Evolutionary conservation across 2,113 vertebrate species (phyloP).

Genomic region (Pagrus major): DNA sequence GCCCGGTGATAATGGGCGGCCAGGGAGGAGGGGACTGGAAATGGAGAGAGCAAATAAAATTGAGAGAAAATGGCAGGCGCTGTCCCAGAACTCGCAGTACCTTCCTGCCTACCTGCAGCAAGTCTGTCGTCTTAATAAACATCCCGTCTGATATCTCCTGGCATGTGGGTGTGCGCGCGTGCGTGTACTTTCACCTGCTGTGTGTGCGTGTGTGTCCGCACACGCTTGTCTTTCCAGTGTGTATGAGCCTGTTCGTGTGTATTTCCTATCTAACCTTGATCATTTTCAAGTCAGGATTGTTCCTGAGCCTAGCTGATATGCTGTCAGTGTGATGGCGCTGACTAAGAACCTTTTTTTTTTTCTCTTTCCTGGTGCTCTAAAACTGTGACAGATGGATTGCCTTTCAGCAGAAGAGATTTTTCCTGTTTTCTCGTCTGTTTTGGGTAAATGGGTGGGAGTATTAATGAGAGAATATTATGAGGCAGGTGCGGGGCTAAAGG

Average conservation of each 20-base stretch:
- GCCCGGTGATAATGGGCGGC: conserved; percentile 82
- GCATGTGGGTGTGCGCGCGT: conserved; percentile 8
- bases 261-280: conserved; percentile 72
- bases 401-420: conserved; percentile 37
- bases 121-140: conserved; percentile 74
- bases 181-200: neutral
- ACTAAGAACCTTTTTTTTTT: conserved; percentile 43
- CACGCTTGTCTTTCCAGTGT: conserved; percentile 23
- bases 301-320: conserved; percentile 55
- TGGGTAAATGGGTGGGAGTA: conserved; percentile 54
- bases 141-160: conserved; percentile 61
- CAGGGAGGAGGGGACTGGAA: conserved; percentile 76
- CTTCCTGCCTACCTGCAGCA: conserved; percentile 67
- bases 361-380: conserved; percentile 26
- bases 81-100: conserved; percentile 70
- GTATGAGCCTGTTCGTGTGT: conserved; percentile 24
- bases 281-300: conserved; percentile 73
- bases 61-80: conserved; percentile 69
- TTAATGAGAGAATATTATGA: conserved; percentile 60
- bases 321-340: conserved; percentile 65
- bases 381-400: conserved; percentile 53
- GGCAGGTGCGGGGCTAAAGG: conserved; percentile 42
- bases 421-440: conserved; percentile 26
- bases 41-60: conserved; percentile 76
- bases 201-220: conserved; percentile 8